phyloP scores from a whole-genome alignment of 2,888 invertebrate species.

The Himalopsyche anomala region DNA sequence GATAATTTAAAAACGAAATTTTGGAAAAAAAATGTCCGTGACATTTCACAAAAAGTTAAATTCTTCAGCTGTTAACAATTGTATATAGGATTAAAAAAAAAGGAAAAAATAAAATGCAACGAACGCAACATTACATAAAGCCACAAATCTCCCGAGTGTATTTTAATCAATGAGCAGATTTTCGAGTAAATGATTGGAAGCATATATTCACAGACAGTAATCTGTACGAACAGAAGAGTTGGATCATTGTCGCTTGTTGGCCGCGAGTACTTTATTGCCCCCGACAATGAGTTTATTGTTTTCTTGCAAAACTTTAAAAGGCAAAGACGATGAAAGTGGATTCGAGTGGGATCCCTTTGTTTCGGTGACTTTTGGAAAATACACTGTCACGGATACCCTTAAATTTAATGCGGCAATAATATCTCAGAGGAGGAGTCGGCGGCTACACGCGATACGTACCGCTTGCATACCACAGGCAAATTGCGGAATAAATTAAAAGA shows the following conservation, averaged over 20 bases:
- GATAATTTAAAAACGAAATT: no score
- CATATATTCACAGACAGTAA: constrained; percentile 43
- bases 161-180: constrained; percentile 36
- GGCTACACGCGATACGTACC: neutral
- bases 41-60: no score
- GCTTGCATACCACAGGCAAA: constrained; percentile 57
- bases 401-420: constrained; percentile 52
- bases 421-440: constrained; percentile 1
- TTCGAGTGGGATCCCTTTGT: constrained; percentile 56
- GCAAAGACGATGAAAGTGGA: constrained; percentile 50
- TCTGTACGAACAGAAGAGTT: constrained; percentile 45
- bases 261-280: constrained; percentile 58
- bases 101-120: neutral
- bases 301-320: constrained; percentile 41
- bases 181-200: constrained; percentile 35
- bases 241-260: constrained; percentile 58
- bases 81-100: no score
- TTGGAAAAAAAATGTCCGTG: no score
- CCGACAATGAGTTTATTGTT: constrained; percentile 59
- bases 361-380: constrained; percentile 58
- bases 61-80: no score
- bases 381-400: constrained; percentile 55
- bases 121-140: neutral
- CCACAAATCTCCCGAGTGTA: neutral
- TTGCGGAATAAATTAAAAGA: constrained; percentile 48